These are phyloP conservation scores for Bubo blakistoni DNA, from an alignment of 2,113 vertebrate species.

Conservation along the genomic window DNA sequence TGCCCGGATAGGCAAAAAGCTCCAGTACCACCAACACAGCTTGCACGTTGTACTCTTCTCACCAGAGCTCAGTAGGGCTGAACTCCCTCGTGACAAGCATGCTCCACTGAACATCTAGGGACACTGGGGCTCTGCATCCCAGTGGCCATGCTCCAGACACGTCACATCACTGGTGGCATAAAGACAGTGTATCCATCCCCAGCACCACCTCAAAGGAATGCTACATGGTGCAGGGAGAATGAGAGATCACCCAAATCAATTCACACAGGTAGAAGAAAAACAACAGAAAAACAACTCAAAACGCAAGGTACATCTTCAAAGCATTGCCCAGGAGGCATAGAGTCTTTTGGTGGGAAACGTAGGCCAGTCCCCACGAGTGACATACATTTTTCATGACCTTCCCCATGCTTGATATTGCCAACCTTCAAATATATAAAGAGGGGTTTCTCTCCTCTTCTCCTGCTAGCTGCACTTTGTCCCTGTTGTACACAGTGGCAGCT, in stretches of 20 bases:
- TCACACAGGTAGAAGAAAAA: neutral
- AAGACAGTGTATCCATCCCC: neutral
- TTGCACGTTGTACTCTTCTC: accelerated
- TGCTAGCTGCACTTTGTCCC: neutral
- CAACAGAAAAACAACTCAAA: neutral
- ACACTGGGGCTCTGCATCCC: neutral
- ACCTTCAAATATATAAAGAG: neutral
- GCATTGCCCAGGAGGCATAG: neutral
- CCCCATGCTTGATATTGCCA: neutral
- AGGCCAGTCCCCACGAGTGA: neutral
- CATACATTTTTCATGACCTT: conserved; percentile 15
- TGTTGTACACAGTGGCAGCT: neutral
- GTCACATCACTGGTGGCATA: accelerated
- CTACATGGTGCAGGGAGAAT: neutral
- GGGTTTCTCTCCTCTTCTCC: neutral
- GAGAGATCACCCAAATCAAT: neutral
- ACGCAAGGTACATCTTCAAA: neutral
- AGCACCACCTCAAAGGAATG: neutral
- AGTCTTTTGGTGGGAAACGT: neutral
- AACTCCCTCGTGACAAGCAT: neutral
- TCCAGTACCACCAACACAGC: neutral
- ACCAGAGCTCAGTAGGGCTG: neutral
- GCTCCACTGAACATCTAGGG: neutral
- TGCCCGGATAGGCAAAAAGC: neutral
- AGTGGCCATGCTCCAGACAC: neutral